Evolutionary conservation across 2,113 vertebrate genomes (phyloP).

Genomic region (Coregonus clupeaformis): DNA sequence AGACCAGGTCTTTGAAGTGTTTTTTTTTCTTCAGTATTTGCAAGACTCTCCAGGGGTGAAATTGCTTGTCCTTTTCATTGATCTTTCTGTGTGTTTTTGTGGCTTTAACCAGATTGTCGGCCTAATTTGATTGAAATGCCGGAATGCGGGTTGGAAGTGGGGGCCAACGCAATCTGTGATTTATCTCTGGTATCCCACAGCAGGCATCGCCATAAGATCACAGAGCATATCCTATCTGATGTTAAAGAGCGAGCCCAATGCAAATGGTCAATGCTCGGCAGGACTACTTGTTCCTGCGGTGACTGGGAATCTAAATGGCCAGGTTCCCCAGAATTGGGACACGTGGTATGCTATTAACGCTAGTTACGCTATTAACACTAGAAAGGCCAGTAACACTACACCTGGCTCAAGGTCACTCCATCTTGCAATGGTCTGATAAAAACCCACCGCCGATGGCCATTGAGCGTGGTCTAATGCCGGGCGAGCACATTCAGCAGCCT

Average conservation of each 20-base stretch:
- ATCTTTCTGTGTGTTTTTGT: conserved; percentile 49
- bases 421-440: neutral
- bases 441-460: neutral
- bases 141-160: neutral
- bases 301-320: too few relatives aligned
- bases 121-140: conserved; percentile 56
- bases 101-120: conserved; percentile 20
- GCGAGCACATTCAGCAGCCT: neutral
- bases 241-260: conserved; percentile 23
- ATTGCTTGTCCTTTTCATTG: conserved; percentile 47
- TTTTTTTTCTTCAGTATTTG: conserved; percentile 34
- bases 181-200: conserved; percentile 32
- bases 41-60: conserved; percentile 38
- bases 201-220: conserved; percentile 28
- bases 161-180: conserved; percentile 36
- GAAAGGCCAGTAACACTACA: neutral
- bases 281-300: too few relatives aligned
- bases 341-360: too few relatives aligned
- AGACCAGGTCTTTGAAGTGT: conserved; percentile 21
- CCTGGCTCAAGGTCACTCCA: conserved; percentile 52
- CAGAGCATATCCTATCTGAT: conserved; percentile 5
- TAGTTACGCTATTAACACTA: too few relatives aligned
- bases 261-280: conserved; percentile 35
- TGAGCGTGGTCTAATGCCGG: neutral
- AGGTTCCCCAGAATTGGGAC: neutral